phyloP scores from a whole-genome alignment of 64 coral and sea anemone genomes.

The Exaiptasia diaphana region DNA sequence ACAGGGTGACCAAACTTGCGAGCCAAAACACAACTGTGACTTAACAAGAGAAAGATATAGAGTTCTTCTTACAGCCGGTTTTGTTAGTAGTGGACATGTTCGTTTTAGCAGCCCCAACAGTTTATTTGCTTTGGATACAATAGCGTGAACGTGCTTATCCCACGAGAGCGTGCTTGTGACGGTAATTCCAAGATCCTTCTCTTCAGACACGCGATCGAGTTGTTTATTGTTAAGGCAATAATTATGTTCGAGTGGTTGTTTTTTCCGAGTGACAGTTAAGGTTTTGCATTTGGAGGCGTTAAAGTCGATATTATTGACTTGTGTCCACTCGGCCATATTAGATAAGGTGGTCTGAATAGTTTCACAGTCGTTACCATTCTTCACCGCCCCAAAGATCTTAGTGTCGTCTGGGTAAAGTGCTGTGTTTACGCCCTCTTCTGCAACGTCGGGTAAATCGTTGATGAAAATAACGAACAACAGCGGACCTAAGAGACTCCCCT shows the following conservation, averaged over 20 bases:
- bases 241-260: background rate
- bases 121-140: constrained; percentile 15
- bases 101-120: constrained; percentile 11
- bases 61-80: background rate
- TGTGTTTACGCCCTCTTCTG: background rate
- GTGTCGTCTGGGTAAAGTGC: constrained; percentile 42
- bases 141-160: background rate
- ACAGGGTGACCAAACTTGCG: constrained; percentile 30
- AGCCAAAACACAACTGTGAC: constrained; percentile 1
- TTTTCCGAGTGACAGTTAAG: constrained; percentile 14
- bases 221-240: background rate
- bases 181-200: constrained; percentile 29
- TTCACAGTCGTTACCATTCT: constrained; percentile 21
- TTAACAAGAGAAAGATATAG: too few species aligned
- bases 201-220: background rate
- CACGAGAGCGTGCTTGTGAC: constrained; percentile 11
- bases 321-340: constrained; percentile 23
- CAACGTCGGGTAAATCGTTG: constrained; percentile 37
- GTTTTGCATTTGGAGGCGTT: constrained; percentile 45
- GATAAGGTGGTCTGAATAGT: constrained; percentile 19
- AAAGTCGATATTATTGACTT: constrained; percentile 33
- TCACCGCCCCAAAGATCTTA: constrained; percentile 35
- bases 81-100: constrained; percentile 13
- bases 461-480: constrained; percentile 29
- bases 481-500: constrained; percentile 36